Evolutionary conservation across 92 coral and sea anemone species (phyloP).

Genomic region (Blastomussa wellsi): DNA sequence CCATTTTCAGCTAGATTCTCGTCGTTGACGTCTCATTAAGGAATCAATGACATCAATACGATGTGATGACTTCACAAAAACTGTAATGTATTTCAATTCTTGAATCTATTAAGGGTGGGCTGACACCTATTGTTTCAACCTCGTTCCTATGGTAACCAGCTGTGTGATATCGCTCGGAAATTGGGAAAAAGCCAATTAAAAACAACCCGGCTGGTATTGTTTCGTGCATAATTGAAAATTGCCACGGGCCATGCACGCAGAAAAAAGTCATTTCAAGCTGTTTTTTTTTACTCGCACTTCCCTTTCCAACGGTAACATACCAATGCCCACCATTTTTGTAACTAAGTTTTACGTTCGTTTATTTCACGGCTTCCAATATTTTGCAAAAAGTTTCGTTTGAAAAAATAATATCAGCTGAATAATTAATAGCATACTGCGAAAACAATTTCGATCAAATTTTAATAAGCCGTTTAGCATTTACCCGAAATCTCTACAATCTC

Average conservation of each 20-base stretch:
- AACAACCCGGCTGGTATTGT: not conserved
- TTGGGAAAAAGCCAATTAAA: constrained; percentile 6
- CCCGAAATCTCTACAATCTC: not conserved
- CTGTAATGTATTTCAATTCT: not conserved
- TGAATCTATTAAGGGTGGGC: not conserved
- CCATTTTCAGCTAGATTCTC: constrained; percentile 11
- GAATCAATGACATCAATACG: not conserved
- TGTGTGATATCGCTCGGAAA: too few relatives aligned
- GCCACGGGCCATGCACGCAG: not conserved
- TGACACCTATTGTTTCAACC: not conserved
- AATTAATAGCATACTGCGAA: not conserved
- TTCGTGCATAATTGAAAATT: not conserved
- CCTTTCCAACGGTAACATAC: not conserved
- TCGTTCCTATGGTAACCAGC: constrained; percentile 10
- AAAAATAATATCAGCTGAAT: not conserved
- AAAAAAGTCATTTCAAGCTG: not conserved
- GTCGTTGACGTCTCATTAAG: constrained; percentile 4
- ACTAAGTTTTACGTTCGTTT: not conserved
- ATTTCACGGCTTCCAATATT: not conserved
- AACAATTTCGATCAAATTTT: not conserved
- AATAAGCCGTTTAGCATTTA: not conserved
- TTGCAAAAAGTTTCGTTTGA: not conserved
- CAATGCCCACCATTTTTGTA: not conserved
- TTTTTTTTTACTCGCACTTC: not conserved
- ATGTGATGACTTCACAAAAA: constrained; percentile 1